A percentile compares a stretch with the other conserved stretches of the same genome.
Conservation (phyloP, 2,888 invertebrate species). For the Tinea semifulvella region DNA sequence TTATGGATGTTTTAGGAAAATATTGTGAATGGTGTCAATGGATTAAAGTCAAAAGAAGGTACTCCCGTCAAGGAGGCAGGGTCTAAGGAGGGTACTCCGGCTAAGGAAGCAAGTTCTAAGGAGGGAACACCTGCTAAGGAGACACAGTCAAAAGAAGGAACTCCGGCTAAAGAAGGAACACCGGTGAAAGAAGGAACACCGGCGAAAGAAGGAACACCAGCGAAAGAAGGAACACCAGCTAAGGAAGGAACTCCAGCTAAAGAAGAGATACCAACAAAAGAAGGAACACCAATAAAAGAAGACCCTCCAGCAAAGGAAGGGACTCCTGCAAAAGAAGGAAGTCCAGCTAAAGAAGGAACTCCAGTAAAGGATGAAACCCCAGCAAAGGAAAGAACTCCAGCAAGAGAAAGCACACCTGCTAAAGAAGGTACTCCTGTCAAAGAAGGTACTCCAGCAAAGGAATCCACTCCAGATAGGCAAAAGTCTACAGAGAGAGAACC, state of each 20-base stretch:
- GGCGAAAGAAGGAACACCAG: slow-evolving; percentile 16
- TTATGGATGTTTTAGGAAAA: slow-evolving; percentile 35
- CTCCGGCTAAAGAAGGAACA: slow-evolving; percentile 27
- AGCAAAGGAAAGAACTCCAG: slow-evolving; percentile 20
- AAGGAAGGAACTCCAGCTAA: slow-evolving; percentile 21
- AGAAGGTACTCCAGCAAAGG: slow-evolving; percentile 24
- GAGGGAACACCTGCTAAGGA: slow-evolving; percentile 19
- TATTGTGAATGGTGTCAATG: slow-evolving; percentile 44
- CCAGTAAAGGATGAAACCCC: slow-evolving; percentile 30
- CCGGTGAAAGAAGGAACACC: slow-evolving; percentile 20
- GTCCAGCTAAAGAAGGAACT: slow-evolving; percentile 25
- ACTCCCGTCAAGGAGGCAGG: slow-evolving; percentile 24
- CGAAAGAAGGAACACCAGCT: slow-evolving; percentile 9
- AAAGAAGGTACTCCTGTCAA: slow-evolving; percentile 27
- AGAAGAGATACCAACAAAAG: slow-evolving; percentile 23
- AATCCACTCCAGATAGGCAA: slow-evolving; percentile 14
- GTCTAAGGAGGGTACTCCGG: slow-evolving; percentile 26
- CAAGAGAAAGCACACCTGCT: slow-evolving; percentile 16
- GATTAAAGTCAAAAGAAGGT: slow-evolving; percentile 25
- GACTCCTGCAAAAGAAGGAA: slow-evolving; percentile 24
- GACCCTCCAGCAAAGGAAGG: slow-evolving; percentile 29
- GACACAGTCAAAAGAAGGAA: slow-evolving; percentile 19
- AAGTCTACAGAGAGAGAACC: slow-evolving; percentile 13
- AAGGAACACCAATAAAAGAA: slow-evolving; percentile 28
- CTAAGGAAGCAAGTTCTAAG: background rate